Evolutionary conservation across 2,888 invertebrate genomes (phyloP).

Genomic region (Melinaea menophilus): DNA sequence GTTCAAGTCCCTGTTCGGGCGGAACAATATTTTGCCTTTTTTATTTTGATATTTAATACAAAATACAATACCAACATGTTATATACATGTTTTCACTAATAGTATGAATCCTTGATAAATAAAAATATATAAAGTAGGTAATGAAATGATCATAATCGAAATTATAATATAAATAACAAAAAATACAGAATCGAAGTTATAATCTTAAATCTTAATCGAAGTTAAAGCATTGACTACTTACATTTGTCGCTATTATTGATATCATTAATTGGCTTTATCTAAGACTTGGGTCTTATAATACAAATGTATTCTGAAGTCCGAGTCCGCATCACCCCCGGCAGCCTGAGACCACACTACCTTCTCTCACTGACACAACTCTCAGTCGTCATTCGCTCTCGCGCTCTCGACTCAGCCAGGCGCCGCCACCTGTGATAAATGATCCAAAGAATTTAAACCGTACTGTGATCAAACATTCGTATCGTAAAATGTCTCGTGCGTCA

Average conservation of each 20-base stretch:
- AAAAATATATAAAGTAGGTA: too few relatives aligned
- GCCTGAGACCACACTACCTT: slow-evolving; percentile 9
- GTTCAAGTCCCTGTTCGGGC: slow-evolving; percentile 87
- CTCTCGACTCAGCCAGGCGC: slow-evolving; percentile 26
- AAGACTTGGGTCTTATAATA: too few relatives aligned
- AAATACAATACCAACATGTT: too few relatives aligned
- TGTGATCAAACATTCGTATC: slow-evolving; percentile 13
- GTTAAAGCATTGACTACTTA: too few relatives aligned
- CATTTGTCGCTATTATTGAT: too few relatives aligned
- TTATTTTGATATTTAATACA: background rate
- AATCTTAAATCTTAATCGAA: too few relatives aligned
- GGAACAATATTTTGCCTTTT: slow-evolving; percentile 49
- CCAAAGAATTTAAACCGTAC: slow-evolving; percentile 20
- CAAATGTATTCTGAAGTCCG: slow-evolving; percentile 11
- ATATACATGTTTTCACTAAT: too few relatives aligned
- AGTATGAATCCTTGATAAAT: too few relatives aligned
- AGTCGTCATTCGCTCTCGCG: slow-evolving; percentile 32
- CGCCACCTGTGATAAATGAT: slow-evolving; percentile 14
- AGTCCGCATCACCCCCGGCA: slow-evolving; percentile 13
- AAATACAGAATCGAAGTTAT: too few relatives aligned
- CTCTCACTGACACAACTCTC: background rate
- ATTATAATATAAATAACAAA: too few relatives aligned
- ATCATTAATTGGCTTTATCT: too few relatives aligned
- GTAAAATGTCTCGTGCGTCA: slow-evolving; percentile 63
- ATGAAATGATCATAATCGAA: too few relatives aligned